Conservation (phyloP, 1,140 invertebrate genomes). For the Rhizoglyphus robini region DNA sequence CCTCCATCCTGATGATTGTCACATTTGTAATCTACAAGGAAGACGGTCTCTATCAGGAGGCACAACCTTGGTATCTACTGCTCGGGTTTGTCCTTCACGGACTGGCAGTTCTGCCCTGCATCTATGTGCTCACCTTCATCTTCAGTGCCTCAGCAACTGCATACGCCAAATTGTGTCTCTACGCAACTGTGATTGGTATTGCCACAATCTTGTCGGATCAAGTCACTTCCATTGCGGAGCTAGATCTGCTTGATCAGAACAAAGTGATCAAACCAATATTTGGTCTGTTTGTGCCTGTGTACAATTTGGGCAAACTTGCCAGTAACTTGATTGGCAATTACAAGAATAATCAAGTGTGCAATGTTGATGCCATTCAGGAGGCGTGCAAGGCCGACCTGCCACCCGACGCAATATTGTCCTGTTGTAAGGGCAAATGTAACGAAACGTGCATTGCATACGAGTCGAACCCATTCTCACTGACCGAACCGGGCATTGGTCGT, state of each 20-base stretch:
- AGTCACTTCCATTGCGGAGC: constrained; percentile 43
- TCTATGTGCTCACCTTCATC: constrained; percentile 39
- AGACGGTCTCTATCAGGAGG: constrained; percentile 35
- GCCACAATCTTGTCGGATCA: constrained; percentile 43
- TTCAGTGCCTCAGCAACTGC: constrained; percentile 38
- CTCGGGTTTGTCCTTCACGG: constrained; percentile 45
- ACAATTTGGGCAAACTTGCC: constrained; percentile 47
- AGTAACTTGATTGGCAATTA: constrained; percentile 41
- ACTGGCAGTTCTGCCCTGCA: constrained; percentile 37
- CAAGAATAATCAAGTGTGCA: background rate
- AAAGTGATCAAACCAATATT: constrained; percentile 48
- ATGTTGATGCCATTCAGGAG: constrained; percentile 21
- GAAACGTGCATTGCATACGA: constrained; percentile 16
- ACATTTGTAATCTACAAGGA: constrained; percentile 18
- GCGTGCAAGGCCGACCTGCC: background rate
- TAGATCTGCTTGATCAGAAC: constrained; percentile 44
- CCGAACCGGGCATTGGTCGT: constrained; percentile 42
- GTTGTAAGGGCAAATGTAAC: constrained; percentile 8
- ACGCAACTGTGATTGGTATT: background rate
- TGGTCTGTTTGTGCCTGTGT: constrained; percentile 51
- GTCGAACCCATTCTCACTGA: constrained; percentile 36
- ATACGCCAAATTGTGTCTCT: constrained; percentile 40
- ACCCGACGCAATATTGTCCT: background rate
- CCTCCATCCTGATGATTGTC: background rate
- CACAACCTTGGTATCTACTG: constrained; percentile 39